Evolutionary conservation across 2,113 vertebrate genomes (phyloP).

Genomic region (Notechis scutatus): DNA sequence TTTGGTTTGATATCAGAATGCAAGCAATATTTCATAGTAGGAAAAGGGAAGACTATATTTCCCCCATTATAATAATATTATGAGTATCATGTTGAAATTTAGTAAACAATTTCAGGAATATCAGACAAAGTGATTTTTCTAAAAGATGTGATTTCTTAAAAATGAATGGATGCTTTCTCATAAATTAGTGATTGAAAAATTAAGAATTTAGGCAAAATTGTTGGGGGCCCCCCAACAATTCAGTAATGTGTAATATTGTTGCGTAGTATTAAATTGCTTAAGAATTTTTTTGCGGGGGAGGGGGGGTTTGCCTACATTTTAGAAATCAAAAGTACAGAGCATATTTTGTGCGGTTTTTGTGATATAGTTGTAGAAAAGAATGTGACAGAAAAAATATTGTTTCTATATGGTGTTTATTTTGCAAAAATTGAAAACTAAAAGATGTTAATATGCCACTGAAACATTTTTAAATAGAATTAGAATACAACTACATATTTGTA

Average conservation of each 20-base stretch:
- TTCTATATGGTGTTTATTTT: neutral
- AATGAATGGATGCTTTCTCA: neutral
- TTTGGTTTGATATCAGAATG: neutral
- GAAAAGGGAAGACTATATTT: constrained; percentile 56
- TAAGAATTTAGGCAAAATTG: neutral
- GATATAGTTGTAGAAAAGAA: neutral
- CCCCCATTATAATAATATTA: constrained; percentile 24
- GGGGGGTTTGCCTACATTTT: neutral
- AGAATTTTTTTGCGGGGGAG: neutral
- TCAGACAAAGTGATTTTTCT: constrained; percentile 48
- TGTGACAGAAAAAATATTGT: neutral
- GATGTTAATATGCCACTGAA: neutral
- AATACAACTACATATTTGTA: neutral
- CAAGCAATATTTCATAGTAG: constrained; percentile 45
- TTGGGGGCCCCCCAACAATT: neutral
- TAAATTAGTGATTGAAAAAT: neutral
- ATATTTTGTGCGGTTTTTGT: neutral
- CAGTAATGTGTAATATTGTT: neutral
- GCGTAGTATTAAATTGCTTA: neutral
- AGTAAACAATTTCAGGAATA: constrained; percentile 55
- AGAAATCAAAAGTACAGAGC: neutral
- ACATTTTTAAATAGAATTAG: neutral
- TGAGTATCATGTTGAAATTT: constrained; percentile 26
- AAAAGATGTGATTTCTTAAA: constrained; percentile 13
- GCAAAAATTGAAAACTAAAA: neutral